Conservation (phyloP, 2,113 vertebrate species). For the Bombycilla garrulus region DNA sequence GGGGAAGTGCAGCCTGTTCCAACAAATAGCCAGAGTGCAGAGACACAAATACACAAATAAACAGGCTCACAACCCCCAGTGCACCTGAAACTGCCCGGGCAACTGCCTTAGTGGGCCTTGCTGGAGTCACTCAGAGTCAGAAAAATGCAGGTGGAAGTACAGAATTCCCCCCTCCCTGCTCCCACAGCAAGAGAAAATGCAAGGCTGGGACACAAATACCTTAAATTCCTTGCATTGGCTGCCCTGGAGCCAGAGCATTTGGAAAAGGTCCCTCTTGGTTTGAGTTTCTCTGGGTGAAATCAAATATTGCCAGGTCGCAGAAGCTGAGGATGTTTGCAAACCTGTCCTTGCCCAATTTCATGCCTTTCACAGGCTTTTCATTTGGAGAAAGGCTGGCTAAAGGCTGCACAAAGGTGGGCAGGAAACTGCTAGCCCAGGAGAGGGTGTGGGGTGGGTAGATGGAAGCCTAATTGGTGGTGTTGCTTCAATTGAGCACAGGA, state of each 20-base stretch:
- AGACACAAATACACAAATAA: neutral
- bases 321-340: neutral
- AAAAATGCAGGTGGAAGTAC: rapidly evolving
- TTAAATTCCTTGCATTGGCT: neutral
- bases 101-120: neutral
- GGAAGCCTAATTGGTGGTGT: neutral
- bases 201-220: neutral
- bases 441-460: neutral
- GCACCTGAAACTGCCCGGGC: neutral
- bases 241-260: neutral
- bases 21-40: neutral
- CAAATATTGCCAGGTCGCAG: neutral
- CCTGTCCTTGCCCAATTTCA: neutral
- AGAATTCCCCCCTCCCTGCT: neutral
- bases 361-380: neutral
- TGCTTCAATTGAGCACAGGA: neutral
- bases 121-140: neutral
- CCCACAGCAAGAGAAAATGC: neutral
- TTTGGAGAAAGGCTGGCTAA: neutral
- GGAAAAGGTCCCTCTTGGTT: neutral
- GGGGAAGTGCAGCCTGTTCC: neutral
- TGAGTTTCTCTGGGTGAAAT: neutral
- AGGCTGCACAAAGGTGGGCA: neutral
- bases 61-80: neutral
- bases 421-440: neutral